phyloP scores from a whole-genome alignment of 2,888 invertebrate genomes.

The Lagria hirta region DNA sequence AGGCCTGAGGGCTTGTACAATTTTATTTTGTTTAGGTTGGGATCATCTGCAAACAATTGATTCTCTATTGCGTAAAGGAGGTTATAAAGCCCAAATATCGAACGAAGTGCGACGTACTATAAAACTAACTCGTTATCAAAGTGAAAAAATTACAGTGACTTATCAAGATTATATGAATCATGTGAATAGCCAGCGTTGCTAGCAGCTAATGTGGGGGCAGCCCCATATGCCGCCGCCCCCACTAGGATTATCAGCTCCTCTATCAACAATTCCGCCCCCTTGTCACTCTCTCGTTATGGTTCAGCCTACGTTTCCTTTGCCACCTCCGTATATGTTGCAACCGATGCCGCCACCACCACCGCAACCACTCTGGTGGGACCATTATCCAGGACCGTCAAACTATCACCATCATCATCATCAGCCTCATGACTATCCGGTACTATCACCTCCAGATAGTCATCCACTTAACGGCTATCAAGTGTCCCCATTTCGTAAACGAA shows the following conservation, averaged over 20 bases:
- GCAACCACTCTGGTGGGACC: slow-evolving; percentile 48
- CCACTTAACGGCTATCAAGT: slow-evolving; percentile 30
- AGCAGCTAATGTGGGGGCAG: slow-evolving; percentile 66
- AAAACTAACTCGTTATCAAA: slow-evolving; percentile 94
- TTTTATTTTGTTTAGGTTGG: slow-evolving; percentile 78
- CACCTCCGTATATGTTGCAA: slow-evolving; percentile 39
- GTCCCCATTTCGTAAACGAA: slow-evolving; percentile 49
- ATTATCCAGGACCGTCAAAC: slow-evolving; percentile 45
- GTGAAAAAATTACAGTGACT: slow-evolving; percentile 88
- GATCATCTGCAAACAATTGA: slow-evolving; percentile 98
- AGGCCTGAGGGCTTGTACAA: no score
- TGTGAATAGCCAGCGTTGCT: slow-evolving; percentile 70
- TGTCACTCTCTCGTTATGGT: slow-evolving; percentile 46
- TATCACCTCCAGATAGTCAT: slow-evolving; percentile 41
- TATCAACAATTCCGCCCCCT: slow-evolving; percentile 15
- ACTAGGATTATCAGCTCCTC: slow-evolving; percentile 26
- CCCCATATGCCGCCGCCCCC: slow-evolving; percentile 46
- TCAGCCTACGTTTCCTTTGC: slow-evolving; percentile 48
- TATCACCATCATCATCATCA: no score
- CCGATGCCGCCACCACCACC: slow-evolving; percentile 39
- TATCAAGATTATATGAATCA: slow-evolving; percentile 80
- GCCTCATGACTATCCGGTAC: slow-evolving; percentile 46
- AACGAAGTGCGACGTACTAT: slow-evolving; percentile 84
- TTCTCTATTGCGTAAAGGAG: slow-evolving; percentile 94
- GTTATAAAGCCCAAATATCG: slow-evolving; percentile 90